Base-by-base conservation (phyloP, 2,113 vertebrate genomes). In the Takifugu flavidus region DNA sequence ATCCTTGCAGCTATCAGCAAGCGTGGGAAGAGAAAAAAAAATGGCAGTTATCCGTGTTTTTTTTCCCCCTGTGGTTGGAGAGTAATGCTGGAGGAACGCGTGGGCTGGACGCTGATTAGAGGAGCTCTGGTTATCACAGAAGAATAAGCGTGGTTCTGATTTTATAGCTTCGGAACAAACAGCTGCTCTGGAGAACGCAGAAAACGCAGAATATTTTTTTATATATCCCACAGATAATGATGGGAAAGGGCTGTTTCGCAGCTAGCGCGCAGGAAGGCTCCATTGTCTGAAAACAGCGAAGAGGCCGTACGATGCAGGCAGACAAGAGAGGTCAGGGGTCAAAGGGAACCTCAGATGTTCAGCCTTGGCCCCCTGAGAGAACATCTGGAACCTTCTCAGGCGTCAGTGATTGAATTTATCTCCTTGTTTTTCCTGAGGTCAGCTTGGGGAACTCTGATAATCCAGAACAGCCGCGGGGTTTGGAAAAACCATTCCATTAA, bases 41-140 rank as follows among this genome's bases (percentile, higher is more conserved):
- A 0, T 27, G 50, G 34, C 59, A 56, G 29, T 77, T 74, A 75
- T 80, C 77, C 51, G 67, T 52, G 1, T 67, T 78, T 77, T 62
- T 39, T 20, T 20, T 20, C 20, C 20, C 20, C 20, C 60, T 62
- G 49, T 26, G 71, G 57, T 65, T 3, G 39, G 13, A 4, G 56
- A 58, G 49, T 1, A 2, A 7, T n/a, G 43, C 46, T 39, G 34
- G 45, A 53, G 57, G 55, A 46, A 63, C 57, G 52, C 25, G 44
- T 49, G 39, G 63, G 65, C 60, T 52, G 62, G 46, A 45, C 0
- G 2, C 6, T 28, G 67, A 77, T 67, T 67, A 70, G 68, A 49
- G 34, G 3, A 46, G 11, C 29, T 42, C 10, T 70, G 66, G 56
- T 53, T 53, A 25, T 28, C 52, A 49, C 26, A 60, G 5, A 10